Conservation (phyloP, 2,113 vertebrate species). For the Pangasianodon gigas region DNA sequence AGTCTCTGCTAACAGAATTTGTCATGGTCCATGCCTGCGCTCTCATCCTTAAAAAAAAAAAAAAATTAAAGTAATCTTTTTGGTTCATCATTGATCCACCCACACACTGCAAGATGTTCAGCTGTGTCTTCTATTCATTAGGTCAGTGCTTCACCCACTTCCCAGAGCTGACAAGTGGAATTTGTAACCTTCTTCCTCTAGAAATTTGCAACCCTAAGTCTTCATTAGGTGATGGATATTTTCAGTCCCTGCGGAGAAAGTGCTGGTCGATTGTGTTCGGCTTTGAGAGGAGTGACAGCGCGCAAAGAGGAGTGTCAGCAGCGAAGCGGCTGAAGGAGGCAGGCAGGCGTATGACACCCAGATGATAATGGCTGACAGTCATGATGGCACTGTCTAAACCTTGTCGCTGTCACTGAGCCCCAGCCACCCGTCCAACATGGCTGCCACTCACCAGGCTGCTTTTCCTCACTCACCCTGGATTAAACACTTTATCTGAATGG, state of each 20-base stretch:
- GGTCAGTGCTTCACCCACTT: conserved; percentile 8
- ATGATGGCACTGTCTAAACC: conserved; percentile 47
- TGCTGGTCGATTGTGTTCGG: conserved; percentile 19
- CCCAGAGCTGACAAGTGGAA: conserved; percentile 37
- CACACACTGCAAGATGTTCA: conserved; percentile 21
- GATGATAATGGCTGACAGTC: conserved; percentile 51
- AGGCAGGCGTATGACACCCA: conserved; percentile 50
- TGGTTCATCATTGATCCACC: conserved; percentile 2
- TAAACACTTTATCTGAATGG: neutral
- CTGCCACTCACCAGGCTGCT: conserved; percentile 22
- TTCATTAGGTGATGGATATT: conserved; percentile 38
- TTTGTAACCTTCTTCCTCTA: conserved; percentile 11
- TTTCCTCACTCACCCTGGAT: neutral
- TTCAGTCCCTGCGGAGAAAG: conserved; percentile 25
- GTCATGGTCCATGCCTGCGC: neutral
- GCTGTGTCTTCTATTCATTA: conserved; percentile 4
- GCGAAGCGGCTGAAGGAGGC: conserved; percentile 15
- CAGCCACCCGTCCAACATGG: conserved; percentile 28
- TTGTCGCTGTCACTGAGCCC: conserved; percentile 39
- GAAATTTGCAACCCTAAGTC: conserved; percentile 26
- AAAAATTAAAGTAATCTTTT: neutral
- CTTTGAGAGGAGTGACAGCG: conserved; percentile 14
- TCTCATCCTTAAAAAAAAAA: neutral
- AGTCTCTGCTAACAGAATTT: neutral
- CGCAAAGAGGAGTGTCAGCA: conserved; percentile 36